phyloP scores from a whole-genome alignment of 2,797 vertebrate species.

The Pteropus rufus region DNA sequence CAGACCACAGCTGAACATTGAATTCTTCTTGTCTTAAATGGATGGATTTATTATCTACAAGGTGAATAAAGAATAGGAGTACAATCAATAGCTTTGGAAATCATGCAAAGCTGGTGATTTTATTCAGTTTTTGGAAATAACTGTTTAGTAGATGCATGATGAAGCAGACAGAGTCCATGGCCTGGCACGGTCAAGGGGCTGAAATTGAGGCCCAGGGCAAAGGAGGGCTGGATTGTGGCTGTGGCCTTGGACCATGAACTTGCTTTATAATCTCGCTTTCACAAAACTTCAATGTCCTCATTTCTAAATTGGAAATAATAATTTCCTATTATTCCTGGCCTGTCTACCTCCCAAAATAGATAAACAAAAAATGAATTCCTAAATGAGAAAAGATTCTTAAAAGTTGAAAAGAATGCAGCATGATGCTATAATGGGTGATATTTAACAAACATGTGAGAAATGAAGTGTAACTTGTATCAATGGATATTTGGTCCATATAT shows the following conservation, averaged over 20 bases:
- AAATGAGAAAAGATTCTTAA: constrained; percentile 15
- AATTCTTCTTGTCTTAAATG: constrained; percentile 76
- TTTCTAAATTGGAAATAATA: background rate
- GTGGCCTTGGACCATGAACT: background rate
- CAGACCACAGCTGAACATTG: constrained; percentile 77
- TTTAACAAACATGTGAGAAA: background rate
- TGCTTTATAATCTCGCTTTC: background rate
- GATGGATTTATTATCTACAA: constrained; percentile 73
- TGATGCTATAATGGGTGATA: background rate
- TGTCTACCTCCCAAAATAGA: background rate
- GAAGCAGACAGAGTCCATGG: background rate
- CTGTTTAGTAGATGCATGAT: background rate
- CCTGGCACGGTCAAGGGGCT: background rate
- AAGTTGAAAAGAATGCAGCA: background rate
- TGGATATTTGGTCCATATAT: background rate
- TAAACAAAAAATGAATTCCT: constrained; percentile 13
- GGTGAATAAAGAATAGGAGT: constrained; percentile 43
- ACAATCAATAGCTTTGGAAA: constrained; percentile 43
- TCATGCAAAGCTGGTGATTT: constrained; percentile 36
- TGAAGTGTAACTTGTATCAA: background rate
- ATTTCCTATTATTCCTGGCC: background rate
- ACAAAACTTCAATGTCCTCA: background rate
- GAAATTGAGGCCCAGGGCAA: no score
- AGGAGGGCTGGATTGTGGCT: background rate
- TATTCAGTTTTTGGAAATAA: constrained; percentile 30